Base-by-base conservation (phyloP, 1,140 invertebrate species). In the Eupeodes corollae region DNA sequence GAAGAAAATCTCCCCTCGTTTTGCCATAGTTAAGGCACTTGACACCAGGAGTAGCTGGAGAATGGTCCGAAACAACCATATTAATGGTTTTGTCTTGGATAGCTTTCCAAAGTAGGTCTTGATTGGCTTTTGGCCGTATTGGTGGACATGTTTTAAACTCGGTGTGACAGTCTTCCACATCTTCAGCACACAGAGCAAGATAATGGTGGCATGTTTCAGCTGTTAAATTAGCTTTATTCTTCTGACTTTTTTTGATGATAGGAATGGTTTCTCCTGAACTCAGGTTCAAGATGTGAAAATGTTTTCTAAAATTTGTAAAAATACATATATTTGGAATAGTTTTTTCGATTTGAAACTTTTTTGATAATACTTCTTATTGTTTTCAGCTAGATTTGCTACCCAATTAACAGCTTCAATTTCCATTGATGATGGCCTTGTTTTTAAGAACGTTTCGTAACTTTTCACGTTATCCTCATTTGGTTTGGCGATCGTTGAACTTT, bases 141-240 rank as follows among this genome's bases (percentile, higher is more conserved):
- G 83, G 83, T 5, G 83, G 83, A 54, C 78, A 79, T 48, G 83
- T 84, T 61, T 86, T 86, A 51, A 73, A 84, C 56, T 83, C 72
- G 2, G 81, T 83, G 5, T 71, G 75, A 3, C 72, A 73, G 32
- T 73, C 63, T 11, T 77, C 78, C 18, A 86, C 72, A 32, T 78
- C 63, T 54, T 83, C 79, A 13, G 81, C 73, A 31, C 68, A 67
- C 10, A 86, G 57, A 1, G 73, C 71, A n/a, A 86, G 64, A 60
- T 86, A 86, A 59, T 86, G 83, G 47, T 81, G 79, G 59, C 83
- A 85, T 0, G 83, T 86, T 61, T 86, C 83, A 1, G 77, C 77
- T 0, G 79, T 82, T 14, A 86, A 61, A 19, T 58, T 64, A 5
- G 61, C 68, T 6, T 73, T 72, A 6, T 56, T 53, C 21, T 56